Percentiles rank a stretch among this genome's conserved stretches.
These are phyloP conservation scores for Tanytarsus gracilentus DNA, from an alignment of 2,888 invertebrate genomes.

Conservation along the genomic window DNA sequence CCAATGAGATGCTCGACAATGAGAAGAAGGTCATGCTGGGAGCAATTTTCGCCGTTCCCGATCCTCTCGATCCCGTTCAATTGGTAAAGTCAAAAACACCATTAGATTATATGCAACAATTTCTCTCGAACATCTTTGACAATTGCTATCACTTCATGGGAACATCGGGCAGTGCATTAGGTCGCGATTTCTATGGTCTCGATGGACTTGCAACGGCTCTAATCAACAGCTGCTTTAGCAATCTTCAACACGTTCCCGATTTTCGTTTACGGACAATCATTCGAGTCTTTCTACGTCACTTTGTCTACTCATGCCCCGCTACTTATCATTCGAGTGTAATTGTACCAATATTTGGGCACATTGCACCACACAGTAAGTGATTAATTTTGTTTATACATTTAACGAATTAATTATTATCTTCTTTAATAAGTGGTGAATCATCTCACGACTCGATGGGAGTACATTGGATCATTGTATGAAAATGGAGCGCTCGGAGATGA, in stretches of 20 bases:
- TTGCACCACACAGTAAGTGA: slow-evolving; percentile 72
- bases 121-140: slow-evolving; percentile 69
- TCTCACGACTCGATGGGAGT: slow-evolving; percentile 68
- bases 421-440: slow-evolving; percentile 53
- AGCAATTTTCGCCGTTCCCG: slow-evolving; percentile 43
- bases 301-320: slow-evolving; percentile 76
- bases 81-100: slow-evolving; percentile 47
- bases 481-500: slow-evolving; percentile 66
- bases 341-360: slow-evolving; percentile 66
- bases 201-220: slow-evolving; percentile 67
- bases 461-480: slow-evolving; percentile 65
- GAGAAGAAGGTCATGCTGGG: slow-evolving; percentile 71
- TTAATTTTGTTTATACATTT: slow-evolving; percentile 11
- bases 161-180: slow-evolving; percentile 68
- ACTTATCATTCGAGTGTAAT: slow-evolving; percentile 67
- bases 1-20: slow-evolving; percentile 61
- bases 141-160: slow-evolving; percentile 73
- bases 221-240: slow-evolving; percentile 49
- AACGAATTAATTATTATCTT: background rate
- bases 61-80: slow-evolving; percentile 43
- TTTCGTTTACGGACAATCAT: slow-evolving; percentile 75
- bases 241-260: slow-evolving; percentile 64
- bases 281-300: slow-evolving; percentile 75
- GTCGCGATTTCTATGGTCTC: slow-evolving; percentile 73
- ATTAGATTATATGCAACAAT: slow-evolving; percentile 74